Base-by-base conservation (phyloP, 2,113 vertebrate species). In the Isichthys henryi region DNA sequence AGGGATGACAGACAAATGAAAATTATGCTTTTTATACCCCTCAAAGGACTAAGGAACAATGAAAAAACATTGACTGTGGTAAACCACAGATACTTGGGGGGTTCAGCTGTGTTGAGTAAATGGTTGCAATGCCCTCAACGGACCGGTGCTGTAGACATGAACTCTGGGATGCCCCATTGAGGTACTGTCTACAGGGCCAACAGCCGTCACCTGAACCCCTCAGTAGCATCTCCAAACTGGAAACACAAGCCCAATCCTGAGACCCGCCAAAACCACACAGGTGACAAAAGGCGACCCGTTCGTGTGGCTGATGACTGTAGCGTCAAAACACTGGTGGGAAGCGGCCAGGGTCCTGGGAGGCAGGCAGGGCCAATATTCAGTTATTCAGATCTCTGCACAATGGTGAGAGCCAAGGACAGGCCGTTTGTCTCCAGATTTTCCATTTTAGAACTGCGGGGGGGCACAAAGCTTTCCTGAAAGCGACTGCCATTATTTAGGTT, bases 371-470 rank as follows among this genome's bases (percentile, higher is more conserved):
- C 21, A 35, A 27, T 19, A 52, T 88, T 88, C 50, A 52, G 19
- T 31, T 50, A 53, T 83, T 82, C 74, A 53, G 49, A 43, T 43
- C 31, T 5, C 49, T 31, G 5, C 87, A 13, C 45, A 88, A 74
- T 74, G 39, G 27, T 58, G 58, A 31, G 88, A 27, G 43, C 88
- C 88, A 77, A 88, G 62, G 88, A 88, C 88, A 88, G 62, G 27
- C 62, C 6, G 39, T 46, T 84, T 84, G 39, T 84, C 45, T 46
- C 43, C 77, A 82, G 43, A 39, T 82, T 82, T 84, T 48, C 82
- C 82, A 48, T 84, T 84, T 84, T 84, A 45, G 21, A 84, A 46
- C 43, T 46, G 21, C 45, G 1, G 19, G 45, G 10, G 8, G 7
- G 39, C 3, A 82, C 31, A 82, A 82, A 82, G 39, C 77, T 82